These are phyloP conservation scores for Urosaurus nigricauda DNA, from an alignment of 2,797 vertebrate species.

Conservation along the genomic window DNA sequence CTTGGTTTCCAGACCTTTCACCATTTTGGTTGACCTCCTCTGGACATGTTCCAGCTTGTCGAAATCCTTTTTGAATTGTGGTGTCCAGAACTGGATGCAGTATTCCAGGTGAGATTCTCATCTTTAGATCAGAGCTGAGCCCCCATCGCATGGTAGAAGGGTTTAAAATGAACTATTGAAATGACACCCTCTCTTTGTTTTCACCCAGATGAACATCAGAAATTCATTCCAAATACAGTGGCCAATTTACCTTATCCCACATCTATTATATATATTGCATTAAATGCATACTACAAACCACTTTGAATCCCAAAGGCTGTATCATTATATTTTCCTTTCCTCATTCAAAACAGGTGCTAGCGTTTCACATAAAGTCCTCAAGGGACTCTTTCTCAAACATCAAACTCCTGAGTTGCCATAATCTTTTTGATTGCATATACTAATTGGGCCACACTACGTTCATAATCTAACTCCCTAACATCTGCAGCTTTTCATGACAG, in stretches of 20 bases:
- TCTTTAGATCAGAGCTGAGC: neutral
- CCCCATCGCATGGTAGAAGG: neutral
- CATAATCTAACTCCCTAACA: neutral
- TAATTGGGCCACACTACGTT: neutral
- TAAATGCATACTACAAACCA: neutral
- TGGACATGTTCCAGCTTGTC: too few relatives aligned
- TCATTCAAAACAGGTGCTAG: slow-evolving; percentile 9
- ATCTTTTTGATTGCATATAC: neutral
- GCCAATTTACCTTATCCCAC: neutral
- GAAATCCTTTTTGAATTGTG: too few relatives aligned
- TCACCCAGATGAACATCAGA: neutral
- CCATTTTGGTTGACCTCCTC: too few relatives aligned
- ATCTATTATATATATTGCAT: neutral
- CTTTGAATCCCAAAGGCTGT: neutral
- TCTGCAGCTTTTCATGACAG: neutral
- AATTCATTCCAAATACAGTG: neutral
- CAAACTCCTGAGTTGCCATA: neutral
- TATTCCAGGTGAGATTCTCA: too few relatives aligned
- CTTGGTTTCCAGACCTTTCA: too few relatives aligned
- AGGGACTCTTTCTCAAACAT: neutral
- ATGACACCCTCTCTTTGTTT: neutral
- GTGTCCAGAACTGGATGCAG: too few relatives aligned
- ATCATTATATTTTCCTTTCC: fast-evolving
- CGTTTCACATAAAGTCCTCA: neutral
- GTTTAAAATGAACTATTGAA: neutral